These are phyloP conservation scores for Acholoe squamosa DNA, from an alignment of 2,888 invertebrate genomes.

Conservation along the genomic window DNA sequence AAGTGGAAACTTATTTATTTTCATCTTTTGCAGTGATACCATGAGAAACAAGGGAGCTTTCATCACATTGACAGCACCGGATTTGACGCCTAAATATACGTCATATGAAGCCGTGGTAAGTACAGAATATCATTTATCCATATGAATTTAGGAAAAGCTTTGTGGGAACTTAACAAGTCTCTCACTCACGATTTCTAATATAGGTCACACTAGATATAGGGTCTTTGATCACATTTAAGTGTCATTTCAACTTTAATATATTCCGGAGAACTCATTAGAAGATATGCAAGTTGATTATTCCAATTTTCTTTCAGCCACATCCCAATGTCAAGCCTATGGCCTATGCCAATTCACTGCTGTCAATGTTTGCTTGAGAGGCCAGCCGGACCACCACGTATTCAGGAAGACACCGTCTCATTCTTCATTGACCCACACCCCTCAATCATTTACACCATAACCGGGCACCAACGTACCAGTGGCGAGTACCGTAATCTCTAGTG, in stretches of 20 bases:
- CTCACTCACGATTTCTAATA: too few relatives aligned
- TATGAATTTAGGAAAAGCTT: too few relatives aligned
- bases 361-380: conserved; percentile 68
- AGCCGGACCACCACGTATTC: conserved; percentile 26
- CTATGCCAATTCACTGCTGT: conserved; percentile 88
- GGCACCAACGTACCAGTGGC: background rate
- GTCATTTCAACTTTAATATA: too few relatives aligned
- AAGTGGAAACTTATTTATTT: too few relatives aligned
- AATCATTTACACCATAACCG: background rate
- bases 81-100: conserved; percentile 94
- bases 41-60: conserved; percentile 99
- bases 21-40: conserved; percentile 92
- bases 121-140: too few relatives aligned
- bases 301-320: conserved; percentile 90
- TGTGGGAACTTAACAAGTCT: too few relatives aligned
- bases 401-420: conserved; percentile 38
- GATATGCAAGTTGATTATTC: too few relatives aligned
- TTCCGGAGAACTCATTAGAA: too few relatives aligned
- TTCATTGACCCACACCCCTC: background rate
- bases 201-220: too few relatives aligned
- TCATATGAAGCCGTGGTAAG: conserved; percentile 97
- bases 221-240: too few relatives aligned
- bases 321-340: conserved; percentile 99
- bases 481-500: background rate
- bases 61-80: conserved; percentile 94